Evolutionary conservation across 2,888 invertebrate genomes (phyloP), one percentile per base, ranked within the genome.

Genomic region (Eucriotettix oculatus): DNA sequence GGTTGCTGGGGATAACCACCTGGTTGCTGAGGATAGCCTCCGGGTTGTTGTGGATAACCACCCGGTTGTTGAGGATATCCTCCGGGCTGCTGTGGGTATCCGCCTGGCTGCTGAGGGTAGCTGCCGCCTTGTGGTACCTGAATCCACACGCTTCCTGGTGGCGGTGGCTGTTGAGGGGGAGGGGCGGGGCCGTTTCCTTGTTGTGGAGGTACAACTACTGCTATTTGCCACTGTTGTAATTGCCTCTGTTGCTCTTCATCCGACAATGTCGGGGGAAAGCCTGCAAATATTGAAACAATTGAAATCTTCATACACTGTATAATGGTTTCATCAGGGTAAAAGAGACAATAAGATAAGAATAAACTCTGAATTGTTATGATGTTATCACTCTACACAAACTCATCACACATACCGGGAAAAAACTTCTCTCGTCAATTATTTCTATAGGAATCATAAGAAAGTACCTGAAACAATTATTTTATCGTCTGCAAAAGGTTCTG

Each of bases 171-270:
- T 16, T 54, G 54, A 14, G 55, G 55, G 16, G 56, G 57, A 2
- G 56, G 56, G 42, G 56, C 53, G 9, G 54, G 54, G 7, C 42
- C 55, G 11, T 29, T 42, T 10, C 57, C 57, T 10, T 52, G 57
- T 14, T 55, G 58, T 11, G 67, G 65, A 0, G 68, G 67, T 12
- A 67, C 58, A 12, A 67, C 65, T 29, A 69, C 67, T 1, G 68
- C 67, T 16, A 70, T 64, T 60, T 70, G 69, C 66, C 68, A 68
- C 61, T 70, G 70, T 59, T 69, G 69, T 16, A 69, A 64, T 58
- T 68, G 67, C 11, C 66, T 55, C 29, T 59, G 42, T 17, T 61
- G 53, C 41, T 60, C 57, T 48, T 12, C 14, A 48, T 14, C 48
- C 48, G 48, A 12, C n/a, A 1, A 12, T 48, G 48, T n/a, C 48